phyloP scores from a whole-genome alignment of 2,113 vertebrate genomes.

The Anser brachyrhynchus region DNA sequence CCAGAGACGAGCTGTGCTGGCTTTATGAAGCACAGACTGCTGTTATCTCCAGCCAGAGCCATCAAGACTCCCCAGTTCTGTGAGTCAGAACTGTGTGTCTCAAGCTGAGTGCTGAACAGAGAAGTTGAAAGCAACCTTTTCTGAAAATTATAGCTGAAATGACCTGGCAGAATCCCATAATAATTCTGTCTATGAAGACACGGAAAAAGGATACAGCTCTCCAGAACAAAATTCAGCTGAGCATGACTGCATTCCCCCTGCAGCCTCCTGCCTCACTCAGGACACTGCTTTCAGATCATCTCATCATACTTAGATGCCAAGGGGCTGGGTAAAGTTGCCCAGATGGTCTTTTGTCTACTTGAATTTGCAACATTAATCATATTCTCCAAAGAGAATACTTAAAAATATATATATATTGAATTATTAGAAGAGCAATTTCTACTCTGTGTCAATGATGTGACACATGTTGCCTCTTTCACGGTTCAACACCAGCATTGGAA shows the following conservation, averaged over 20 bases:
- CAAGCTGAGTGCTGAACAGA: background rate
- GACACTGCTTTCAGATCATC: background rate
- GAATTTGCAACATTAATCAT: background rate
- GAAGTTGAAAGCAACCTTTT: background rate
- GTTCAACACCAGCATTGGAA: background rate
- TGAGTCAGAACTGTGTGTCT: background rate
- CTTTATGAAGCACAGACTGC: background rate
- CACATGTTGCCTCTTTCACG: background rate
- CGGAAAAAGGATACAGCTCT: background rate
- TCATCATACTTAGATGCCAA: background rate
- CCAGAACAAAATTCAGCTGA: background rate
- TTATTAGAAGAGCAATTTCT: background rate
- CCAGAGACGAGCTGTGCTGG: background rate
- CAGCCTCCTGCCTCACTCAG: background rate
- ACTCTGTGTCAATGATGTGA: background rate
- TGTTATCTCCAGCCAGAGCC: background rate
- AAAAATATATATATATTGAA: background rate
- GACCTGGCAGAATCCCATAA: background rate
- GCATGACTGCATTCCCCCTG: background rate
- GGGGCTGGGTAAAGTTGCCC: background rate
- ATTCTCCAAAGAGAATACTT: background rate
- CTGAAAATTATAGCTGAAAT: conserved; percentile 1
- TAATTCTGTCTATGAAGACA: background rate
- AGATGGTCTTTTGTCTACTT: background rate
- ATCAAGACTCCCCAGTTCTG: background rate